These are phyloP conservation scores for Melikaiella ostensackeni DNA, from an alignment of 2,888 invertebrate genomes.

Conservation along the genomic window DNA sequence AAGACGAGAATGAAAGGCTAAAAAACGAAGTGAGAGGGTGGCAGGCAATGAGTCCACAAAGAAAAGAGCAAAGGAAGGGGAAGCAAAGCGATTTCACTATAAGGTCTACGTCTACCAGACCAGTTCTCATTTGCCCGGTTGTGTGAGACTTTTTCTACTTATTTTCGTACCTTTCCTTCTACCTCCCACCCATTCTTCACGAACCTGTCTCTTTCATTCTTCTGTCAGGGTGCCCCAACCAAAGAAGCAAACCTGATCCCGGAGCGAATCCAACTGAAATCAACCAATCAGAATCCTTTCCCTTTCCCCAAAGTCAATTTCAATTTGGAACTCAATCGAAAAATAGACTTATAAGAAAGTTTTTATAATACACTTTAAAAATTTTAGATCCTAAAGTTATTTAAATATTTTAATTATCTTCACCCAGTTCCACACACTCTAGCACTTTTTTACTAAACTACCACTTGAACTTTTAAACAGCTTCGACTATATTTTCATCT, in stretches of 20 bases:
- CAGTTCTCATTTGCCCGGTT: slow-evolving; percentile 27
- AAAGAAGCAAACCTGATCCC: neutral
- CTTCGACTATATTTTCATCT: neutral
- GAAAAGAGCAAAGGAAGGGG: slow-evolving; percentile 7
- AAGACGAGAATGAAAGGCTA: slow-evolving; percentile 4
- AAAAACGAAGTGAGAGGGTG: slow-evolving; percentile 27
- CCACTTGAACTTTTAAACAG: slow-evolving; percentile 3
- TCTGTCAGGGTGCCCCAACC: neutral
- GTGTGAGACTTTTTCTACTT: slow-evolving; percentile 19
- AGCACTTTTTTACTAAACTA: neutral
- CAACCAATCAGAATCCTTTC: neutral
- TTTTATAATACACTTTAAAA: neutral
- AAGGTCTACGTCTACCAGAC: slow-evolving; percentile 9
- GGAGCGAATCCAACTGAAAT: neutral
- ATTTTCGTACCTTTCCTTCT: slow-evolving; percentile 26
- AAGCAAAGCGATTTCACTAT: slow-evolving; percentile 20
- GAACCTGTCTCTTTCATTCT: slow-evolving; percentile 33
- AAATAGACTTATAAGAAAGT: neutral
- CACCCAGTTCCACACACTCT: neutral
- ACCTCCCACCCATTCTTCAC: neutral
- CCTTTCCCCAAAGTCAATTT: neutral
- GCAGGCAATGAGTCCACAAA: slow-evolving; percentile 31
- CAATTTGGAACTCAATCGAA: neutral
- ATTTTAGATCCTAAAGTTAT: too few species aligned
- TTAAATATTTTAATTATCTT: neutral